These are phyloP conservation scores for Dolichoris vasculosae DNA, from an alignment of 1,140 invertebrate species.

Conservation along the genomic window DNA sequence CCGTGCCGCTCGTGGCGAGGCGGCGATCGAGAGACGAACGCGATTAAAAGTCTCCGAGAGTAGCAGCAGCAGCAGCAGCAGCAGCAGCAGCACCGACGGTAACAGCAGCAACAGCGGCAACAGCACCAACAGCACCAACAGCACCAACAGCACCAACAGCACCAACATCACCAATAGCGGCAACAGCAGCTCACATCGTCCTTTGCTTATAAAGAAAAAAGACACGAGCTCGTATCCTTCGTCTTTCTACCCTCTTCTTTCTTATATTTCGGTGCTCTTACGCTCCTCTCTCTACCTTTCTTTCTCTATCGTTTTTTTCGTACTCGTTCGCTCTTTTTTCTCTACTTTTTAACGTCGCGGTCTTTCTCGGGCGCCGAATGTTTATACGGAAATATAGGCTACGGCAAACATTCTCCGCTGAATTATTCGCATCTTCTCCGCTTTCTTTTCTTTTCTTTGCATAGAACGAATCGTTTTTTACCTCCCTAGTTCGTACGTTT, in stretches of 20 bases:
- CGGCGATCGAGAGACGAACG: constrained; percentile 19
- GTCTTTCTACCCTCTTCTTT: constrained; percentile 14
- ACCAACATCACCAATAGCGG: background rate
- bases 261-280: constrained; percentile 21
- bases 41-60: constrained; percentile 43
- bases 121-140: background rate
- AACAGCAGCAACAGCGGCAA: background rate
- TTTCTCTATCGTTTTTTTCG: background rate
- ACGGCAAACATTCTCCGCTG: constrained; percentile 24
- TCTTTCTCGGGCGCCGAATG: background rate
- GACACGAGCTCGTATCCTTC: constrained; percentile 5
- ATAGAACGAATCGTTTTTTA: background rate
- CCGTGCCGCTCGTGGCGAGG: background rate
- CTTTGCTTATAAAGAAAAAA: constrained; percentile 30
- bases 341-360: constrained; percentile 9
- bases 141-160: too few species aligned
- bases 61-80: background rate
- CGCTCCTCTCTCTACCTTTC: constrained; percentile 7
- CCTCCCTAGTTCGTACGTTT: constrained; percentile 31
- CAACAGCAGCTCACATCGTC: constrained; percentile 3
- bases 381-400: constrained; percentile 28
- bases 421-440: constrained; percentile 35
- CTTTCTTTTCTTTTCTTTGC: background rate
- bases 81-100: background rate
- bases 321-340: background rate